Evolutionary conservation across 2,888 invertebrate genomes (phyloP), one percentile per base, ranked within the genome.

Genomic region (Acronicta alni): DNA sequence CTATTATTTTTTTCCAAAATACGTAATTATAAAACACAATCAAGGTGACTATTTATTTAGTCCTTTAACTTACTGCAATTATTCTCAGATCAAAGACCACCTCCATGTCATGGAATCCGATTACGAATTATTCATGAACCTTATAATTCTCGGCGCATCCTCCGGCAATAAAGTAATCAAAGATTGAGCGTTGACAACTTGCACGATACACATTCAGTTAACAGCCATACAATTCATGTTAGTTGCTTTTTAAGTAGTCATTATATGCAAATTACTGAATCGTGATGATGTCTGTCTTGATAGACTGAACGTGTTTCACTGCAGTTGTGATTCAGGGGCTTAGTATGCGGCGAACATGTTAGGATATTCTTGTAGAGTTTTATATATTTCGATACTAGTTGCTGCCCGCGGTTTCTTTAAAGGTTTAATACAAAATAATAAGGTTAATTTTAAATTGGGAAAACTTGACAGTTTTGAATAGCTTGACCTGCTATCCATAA

Each of bases 191-290:
- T 87, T 89, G 89, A 89, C 89, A 88, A 86, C 85, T 82, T 77
- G 77, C 81, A 83, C 75, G 85, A 85, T 85, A 82, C 82, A 83
- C 80, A 82, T 82, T 83, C 79, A 79, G 83, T 69, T 84, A 83
- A 84, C 84, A 80, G 83, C 65, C 75, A 80, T 80, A 83, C 85
- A 84, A 86, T 85, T 85, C 84, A 87, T 82, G 83, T 84, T 85
- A 85, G 85, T 84, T 80, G 86, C 82, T 87, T 90, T 89, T 86
- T 87, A 89, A 89, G 88, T 86, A 90, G 90, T 88, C 87, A 90
- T 90, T 90, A 89, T 90, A 90, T 90, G 90, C 86, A 88, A 90
- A 91, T 89, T 74, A 84, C 84, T 72, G 81, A 78, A 83, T 85
- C 87, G 86, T 88, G 89, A 84, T 87, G 89, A 89, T 87, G 77